phyloP scores from a whole-genome alignment of 2,797 vertebrate species.

The Bradypodion ventrale region DNA sequence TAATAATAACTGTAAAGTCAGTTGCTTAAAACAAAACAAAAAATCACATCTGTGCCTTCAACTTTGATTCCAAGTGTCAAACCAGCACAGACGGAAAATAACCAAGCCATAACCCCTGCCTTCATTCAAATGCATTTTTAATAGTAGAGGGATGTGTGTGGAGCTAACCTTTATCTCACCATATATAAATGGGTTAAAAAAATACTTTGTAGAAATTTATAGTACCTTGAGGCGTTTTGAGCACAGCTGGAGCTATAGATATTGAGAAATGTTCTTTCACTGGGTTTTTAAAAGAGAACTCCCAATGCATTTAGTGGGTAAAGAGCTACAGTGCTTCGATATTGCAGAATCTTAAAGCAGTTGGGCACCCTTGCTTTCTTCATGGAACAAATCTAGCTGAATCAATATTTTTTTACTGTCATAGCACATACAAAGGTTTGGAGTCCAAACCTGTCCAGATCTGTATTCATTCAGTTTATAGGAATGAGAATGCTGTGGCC shows the following conservation, averaged over 20 bases:
- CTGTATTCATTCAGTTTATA: no score
- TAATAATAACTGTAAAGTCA: constrained; percentile 46
- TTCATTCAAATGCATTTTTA: constrained; percentile 14
- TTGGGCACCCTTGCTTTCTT: not conserved
- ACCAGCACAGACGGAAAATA: constrained; percentile 27
- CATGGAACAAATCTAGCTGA: not conserved
- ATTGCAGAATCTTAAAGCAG: not conserved
- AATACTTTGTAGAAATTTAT: not conserved
- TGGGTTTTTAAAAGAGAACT: constrained; percentile 11
- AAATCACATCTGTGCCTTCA: constrained; percentile 49
- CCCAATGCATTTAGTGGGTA: not conserved
- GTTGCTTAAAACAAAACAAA: constrained; percentile 47
- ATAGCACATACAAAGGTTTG: not conserved
- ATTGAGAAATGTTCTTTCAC: constrained; percentile 6
- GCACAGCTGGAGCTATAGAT: constrained; percentile 3
- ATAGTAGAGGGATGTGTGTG: not conserved
- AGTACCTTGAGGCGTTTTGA: constrained; percentile 6
- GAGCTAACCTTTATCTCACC: constrained; percentile 14
- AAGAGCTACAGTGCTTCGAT: not conserved
- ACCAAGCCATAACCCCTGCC: constrained; percentile 22
- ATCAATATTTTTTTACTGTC: not conserved
- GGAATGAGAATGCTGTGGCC: no score
- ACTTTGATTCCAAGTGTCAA: constrained; percentile 41
- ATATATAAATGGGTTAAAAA: not conserved
- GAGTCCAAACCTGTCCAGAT: no score